These are phyloP conservation scores for Pararge aegeria DNA, from an alignment of 1,140 invertebrate species.

Conservation along the genomic window DNA sequence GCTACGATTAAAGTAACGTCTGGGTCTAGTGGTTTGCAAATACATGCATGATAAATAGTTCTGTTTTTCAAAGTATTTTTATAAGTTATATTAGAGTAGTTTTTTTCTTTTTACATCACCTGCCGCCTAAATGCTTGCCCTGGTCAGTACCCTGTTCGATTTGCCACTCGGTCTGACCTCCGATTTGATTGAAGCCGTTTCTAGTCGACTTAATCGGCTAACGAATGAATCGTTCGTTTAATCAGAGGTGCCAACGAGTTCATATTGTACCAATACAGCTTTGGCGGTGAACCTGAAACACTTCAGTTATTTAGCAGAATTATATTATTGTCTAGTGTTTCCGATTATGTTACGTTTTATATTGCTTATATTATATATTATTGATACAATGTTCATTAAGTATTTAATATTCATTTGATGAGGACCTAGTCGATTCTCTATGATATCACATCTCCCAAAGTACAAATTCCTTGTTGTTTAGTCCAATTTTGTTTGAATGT, in stretches of 20 bases:
- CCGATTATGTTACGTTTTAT: conserved; percentile 79
- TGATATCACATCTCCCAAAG: conserved; percentile 81
- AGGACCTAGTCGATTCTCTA: conserved; percentile 80
- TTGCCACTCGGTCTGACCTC: no score
- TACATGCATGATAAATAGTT: no score
- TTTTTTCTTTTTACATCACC: no score
- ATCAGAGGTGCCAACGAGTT: conserved; percentile 35
- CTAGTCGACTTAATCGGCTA: conserved; percentile 66
- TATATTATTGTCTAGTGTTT: conserved; percentile 78
- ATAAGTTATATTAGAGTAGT: no score
- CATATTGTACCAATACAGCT: conserved; percentile 47
- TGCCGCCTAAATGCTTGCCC: no score
- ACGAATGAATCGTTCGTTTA: conserved; percentile 35
- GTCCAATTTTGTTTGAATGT: conserved; percentile 81
- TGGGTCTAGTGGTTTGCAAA: no score
- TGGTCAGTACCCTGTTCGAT: no score
- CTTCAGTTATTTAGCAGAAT: conserved; percentile 79
- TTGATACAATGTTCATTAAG: conserved; percentile 77
- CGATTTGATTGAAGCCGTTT: conserved; percentile 47
- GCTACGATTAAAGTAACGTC: no score
- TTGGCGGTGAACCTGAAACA: conserved; percentile 66
- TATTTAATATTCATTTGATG: conserved; percentile 79
- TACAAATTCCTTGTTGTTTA: conserved; percentile 82
- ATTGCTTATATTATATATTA: conserved; percentile 79
- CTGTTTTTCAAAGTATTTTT: no score